Evolutionary conservation across 2,113 vertebrate species (phyloP).

Genomic region (Bambusicola thoracicus): DNA sequence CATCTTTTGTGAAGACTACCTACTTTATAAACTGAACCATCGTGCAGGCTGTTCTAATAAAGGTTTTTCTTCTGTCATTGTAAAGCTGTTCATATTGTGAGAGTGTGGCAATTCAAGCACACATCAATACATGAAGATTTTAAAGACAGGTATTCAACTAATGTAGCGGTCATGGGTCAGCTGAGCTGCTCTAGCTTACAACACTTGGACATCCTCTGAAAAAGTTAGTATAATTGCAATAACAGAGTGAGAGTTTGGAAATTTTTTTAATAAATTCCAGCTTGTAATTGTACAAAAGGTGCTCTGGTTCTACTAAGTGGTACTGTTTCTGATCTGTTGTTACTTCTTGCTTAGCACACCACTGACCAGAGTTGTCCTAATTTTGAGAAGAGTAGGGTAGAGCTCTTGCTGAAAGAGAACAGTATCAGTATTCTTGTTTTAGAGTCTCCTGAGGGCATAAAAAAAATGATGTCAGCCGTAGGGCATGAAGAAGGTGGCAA

Average conservation of each 20-base stretch:
- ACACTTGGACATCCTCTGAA: background rate
- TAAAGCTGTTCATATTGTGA: background rate
- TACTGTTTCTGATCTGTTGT: background rate
- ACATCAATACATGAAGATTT: background rate
- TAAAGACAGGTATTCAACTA: background rate
- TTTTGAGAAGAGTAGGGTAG: background rate
- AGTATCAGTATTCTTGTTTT: background rate
- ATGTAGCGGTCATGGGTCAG: background rate
- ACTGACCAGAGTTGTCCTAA: background rate
- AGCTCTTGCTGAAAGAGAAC: background rate
- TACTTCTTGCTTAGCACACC: background rate
- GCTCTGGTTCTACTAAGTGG: background rate
- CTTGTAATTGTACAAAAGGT: background rate
- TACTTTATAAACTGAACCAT: fast-evolving
- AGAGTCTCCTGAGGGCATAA: background rate
- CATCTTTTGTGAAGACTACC: background rate
- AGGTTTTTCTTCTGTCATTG: background rate
- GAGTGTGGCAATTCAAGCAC: fast-evolving
- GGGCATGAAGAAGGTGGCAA: background rate
- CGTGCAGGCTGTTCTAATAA: background rate
- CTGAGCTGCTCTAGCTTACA: background rate
- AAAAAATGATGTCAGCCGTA: background rate
- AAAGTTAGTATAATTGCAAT: background rate
- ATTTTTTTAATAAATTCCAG: background rate
- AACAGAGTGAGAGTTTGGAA: background rate